Evolutionary conservation across 2,113 vertebrate species (phyloP).

Genomic region (Nettapus auritus): DNA sequence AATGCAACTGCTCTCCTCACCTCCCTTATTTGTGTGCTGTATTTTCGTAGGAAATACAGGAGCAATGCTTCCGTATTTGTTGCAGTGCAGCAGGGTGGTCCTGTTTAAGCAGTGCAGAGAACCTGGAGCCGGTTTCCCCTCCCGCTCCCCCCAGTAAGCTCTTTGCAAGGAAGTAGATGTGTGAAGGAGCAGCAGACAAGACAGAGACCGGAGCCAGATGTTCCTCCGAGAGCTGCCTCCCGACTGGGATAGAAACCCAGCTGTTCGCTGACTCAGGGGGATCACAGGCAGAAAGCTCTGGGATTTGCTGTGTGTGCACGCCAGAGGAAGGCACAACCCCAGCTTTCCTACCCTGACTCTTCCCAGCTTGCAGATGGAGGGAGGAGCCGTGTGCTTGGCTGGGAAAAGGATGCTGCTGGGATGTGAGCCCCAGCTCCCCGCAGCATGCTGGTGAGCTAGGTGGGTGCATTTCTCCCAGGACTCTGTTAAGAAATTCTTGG

Average conservation of each 20-base stretch:
- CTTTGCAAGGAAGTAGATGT: slow-evolving; percentile 59
- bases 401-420: background rate
- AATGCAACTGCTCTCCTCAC: background rate
- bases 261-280: slow-evolving; percentile 44
- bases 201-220: slow-evolving; percentile 55
- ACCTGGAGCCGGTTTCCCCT: background rate
- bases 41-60: slow-evolving; percentile 7
- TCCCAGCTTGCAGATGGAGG: background rate
- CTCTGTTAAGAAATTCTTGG: background rate
- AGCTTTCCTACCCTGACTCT: background rate
- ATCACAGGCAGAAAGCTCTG: slow-evolving; percentile 43
- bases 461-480: background rate
- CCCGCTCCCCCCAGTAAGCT: background rate
- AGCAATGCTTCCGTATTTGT: background rate
- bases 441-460: background rate
- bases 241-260: slow-evolving; percentile 46
- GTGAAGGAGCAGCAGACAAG: slow-evolving; percentile 55
- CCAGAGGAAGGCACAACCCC: background rate
- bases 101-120: slow-evolving; percentile 31
- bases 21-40: background rate
- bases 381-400: background rate
- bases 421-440: background rate
- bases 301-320: background rate
- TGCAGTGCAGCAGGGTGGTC: slow-evolving; percentile 32
- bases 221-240: slow-evolving; percentile 8